Percentiles rank a stretch among this genome's conserved stretches.
Evolutionary conservation across 2,113 vertebrate genomes (phyloP).

Genomic region (Litocranius walleri): DNA sequence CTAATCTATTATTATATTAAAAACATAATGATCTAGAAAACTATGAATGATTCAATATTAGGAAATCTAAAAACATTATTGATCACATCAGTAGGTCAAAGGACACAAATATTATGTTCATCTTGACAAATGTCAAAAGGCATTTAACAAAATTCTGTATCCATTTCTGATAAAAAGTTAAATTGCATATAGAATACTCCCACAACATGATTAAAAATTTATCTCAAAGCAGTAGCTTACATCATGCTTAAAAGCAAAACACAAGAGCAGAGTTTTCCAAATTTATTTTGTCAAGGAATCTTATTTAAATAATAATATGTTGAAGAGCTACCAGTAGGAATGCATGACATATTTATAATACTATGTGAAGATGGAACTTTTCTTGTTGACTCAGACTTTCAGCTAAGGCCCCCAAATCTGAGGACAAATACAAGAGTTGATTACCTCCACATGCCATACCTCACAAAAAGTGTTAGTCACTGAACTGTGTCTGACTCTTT

Average conservation of each 20-base stretch:
- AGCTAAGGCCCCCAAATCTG: neutral
- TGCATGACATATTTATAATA: neutral
- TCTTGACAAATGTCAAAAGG: conserved; percentile 43
- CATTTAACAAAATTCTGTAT: conserved; percentile 56
- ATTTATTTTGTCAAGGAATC: conserved; percentile 49
- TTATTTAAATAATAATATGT: conserved; percentile 59
- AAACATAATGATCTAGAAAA: conserved; percentile 37
- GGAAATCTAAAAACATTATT: conserved; percentile 50
- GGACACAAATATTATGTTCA: conserved; percentile 30
- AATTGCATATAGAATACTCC: conserved; percentile 40
- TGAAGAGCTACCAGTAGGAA: neutral
- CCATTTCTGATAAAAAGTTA: conserved; percentile 65
- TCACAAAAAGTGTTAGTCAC: neutral
- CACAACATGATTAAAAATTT: conserved; percentile 43
- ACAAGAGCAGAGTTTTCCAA: conserved; percentile 31
- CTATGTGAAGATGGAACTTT: neutral
- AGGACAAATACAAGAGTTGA: neutral
- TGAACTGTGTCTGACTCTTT: neutral
- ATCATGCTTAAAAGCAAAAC: conserved; percentile 68
- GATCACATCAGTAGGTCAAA: conserved; percentile 45
- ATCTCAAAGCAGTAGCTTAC: conserved; percentile 55
- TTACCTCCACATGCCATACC: neutral
- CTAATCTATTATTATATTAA: conserved; percentile 35
- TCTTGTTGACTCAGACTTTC: conserved; percentile 34
- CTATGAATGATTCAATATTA: conserved; percentile 45